phyloP scores from a whole-genome alignment of 2,797 vertebrate genomes.

The Loris lydekkerianus region DNA sequence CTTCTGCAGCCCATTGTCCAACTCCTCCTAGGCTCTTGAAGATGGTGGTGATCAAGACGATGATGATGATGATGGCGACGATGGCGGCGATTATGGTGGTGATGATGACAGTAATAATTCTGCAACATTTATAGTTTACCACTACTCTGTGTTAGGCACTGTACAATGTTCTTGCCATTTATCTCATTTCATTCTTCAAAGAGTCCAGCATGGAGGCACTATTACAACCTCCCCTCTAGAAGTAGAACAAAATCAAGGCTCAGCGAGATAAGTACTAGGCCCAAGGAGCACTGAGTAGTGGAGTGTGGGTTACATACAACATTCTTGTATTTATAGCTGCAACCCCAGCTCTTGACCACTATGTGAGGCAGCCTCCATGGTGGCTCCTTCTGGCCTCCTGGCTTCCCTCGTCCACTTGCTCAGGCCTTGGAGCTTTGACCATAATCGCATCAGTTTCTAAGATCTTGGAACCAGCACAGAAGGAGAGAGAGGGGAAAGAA shows the following conservation, averaged over 20 bases:
- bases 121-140: not conserved
- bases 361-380: too few species aligned
- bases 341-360: not conserved
- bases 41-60: too few species aligned
- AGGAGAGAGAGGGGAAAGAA: not conserved
- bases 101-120: not conserved
- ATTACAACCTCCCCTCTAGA: not conserved
- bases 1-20: not conserved
- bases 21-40: not conserved
- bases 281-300: not conserved
- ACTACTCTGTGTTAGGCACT: not conserved
- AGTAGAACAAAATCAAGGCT: not conserved
- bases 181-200: slow-evolving; percentile 15
- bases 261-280: not conserved
- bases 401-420: not conserved
- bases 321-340: not conserved
- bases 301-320: not conserved
- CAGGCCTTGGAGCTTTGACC: not conserved
- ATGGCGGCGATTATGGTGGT: not conserved
- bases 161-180: not conserved
- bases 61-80: not conserved
- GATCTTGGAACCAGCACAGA: not conserved
- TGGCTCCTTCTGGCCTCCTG: too few species aligned
- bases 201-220: not conserved
- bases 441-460: not conserved